phyloP scores from a whole-genome alignment of 2,797 vertebrate genomes.

The Sebastes hubbsi region DNA sequence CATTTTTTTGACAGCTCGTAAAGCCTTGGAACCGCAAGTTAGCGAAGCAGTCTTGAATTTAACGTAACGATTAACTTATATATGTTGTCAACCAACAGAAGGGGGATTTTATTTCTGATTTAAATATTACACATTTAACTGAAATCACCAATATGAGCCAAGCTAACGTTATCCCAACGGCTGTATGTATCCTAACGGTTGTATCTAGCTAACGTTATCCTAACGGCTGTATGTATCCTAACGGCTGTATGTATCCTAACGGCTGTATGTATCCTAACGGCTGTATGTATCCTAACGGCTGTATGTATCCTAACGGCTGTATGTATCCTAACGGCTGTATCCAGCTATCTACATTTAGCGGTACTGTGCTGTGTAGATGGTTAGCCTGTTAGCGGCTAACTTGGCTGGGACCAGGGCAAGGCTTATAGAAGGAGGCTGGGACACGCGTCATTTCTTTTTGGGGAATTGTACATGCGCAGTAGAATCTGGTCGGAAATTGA shows the following conservation, averaged over 20 bases:
- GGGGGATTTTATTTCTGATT: fast-evolving
- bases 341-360: neutral
- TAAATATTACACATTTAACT: too few species aligned
- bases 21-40: neutral
- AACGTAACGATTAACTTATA: neutral
- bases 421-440: too few species aligned
- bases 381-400: conserved; percentile 66
- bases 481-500: too few species aligned
- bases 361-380: conserved; percentile 20
- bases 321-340: too few species aligned
- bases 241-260: too few species aligned
- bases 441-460: too few species aligned
- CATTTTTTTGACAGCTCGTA: conserved; percentile 55
- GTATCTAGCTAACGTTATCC: neutral
- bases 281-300: neutral
- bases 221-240: neutral
- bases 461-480: too few species aligned
- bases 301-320: neutral
- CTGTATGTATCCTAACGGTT: neutral
- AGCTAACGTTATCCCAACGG: neutral
- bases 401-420: conserved; percentile 50
- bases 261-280: neutral
- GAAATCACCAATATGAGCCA: neutral
- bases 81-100: neutral
- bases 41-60: neutral